A percentile compares a stretch with the other conserved stretches of the same genome.
These are phyloP conservation scores for Scaeva pyrastri DNA, from an alignment of 2,888 invertebrate species.

Conservation along the genomic window DNA sequence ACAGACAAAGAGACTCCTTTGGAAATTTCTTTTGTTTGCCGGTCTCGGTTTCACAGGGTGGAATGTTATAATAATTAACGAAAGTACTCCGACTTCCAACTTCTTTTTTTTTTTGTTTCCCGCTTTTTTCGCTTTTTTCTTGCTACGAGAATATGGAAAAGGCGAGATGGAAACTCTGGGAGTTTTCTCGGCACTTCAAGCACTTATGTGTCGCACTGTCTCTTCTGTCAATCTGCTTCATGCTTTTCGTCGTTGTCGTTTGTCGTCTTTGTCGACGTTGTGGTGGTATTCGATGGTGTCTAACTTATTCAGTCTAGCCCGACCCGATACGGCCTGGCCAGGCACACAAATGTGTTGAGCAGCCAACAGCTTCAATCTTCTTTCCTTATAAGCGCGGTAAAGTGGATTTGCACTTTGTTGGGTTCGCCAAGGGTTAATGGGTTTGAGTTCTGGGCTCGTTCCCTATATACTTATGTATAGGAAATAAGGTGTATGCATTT, in stretches of 20 bases:
- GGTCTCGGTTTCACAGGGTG: slow-evolving; percentile 44
- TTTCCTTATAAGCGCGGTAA: slow-evolving; percentile 45
- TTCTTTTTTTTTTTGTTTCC: neutral
- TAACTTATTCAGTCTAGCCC: slow-evolving; percentile 31
- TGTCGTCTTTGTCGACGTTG: too few species aligned
- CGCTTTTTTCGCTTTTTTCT: too few species aligned
- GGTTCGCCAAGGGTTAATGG: slow-evolving; percentile 72
- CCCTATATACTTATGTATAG: too few species aligned
- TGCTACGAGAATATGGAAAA: too few species aligned
- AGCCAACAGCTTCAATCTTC: slow-evolving; percentile 19
- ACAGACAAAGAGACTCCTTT: slow-evolving; percentile 36
- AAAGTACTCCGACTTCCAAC: slow-evolving; percentile 63
- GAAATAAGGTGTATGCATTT: slow-evolving; percentile 29
- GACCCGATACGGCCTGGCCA: neutral
- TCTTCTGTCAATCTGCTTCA: slow-evolving; percentile 46
- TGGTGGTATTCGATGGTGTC: slow-evolving; percentile 22
- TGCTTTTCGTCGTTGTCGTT: slow-evolving; percentile 9
- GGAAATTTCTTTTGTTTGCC: slow-evolving; percentile 64
- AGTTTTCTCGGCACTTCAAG: slow-evolving; percentile 3
- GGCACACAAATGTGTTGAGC: slow-evolving; percentile 33
- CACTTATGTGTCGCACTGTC: slow-evolving; percentile 43
- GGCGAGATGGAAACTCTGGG: neutral
- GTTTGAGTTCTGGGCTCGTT: slow-evolving; percentile 41
- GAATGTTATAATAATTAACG: slow-evolving; percentile 70
- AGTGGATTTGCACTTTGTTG: slow-evolving; percentile 74